phyloP scores from a whole-genome alignment of 2,888 invertebrate species.

The Ichneumoninae sp. region DNA sequence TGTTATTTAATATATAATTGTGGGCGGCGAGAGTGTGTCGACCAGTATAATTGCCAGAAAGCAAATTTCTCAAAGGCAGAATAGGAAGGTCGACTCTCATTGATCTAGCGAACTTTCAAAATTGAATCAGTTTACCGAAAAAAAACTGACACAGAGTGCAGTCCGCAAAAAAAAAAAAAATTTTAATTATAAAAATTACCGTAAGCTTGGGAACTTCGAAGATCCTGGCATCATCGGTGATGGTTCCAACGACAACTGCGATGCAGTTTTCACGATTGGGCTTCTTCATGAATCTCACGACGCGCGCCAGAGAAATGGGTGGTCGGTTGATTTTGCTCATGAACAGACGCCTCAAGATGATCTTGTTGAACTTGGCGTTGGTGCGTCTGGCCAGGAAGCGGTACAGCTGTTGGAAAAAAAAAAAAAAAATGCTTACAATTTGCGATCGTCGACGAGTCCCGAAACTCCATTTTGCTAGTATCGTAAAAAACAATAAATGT shows the following conservation, averaged over 20 bases:
- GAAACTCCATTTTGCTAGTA: not conserved
- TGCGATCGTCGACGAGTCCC: not conserved
- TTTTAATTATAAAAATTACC: slow-evolving; percentile 83
- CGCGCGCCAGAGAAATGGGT: slow-evolving; percentile 95
- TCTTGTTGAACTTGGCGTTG: slow-evolving; percentile 97
- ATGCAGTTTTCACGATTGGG: slow-evolving; percentile 94
- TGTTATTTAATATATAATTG: not conserved
- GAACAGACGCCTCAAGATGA: slow-evolving; percentile 96
- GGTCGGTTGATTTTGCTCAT: slow-evolving; percentile 99
- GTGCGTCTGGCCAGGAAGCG: slow-evolving; percentile 98
- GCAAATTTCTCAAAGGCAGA: slow-evolving; percentile 72
- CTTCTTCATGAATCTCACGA: slow-evolving; percentile 94
- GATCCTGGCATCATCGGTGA: slow-evolving; percentile 97
- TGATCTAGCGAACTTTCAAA: slow-evolving; percentile 81
- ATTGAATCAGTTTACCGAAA: slow-evolving; percentile 76
- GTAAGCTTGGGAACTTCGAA: slow-evolving; percentile 96
- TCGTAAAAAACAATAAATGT: slow-evolving; percentile 68
- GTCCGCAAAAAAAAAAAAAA: slow-evolving; percentile 71
- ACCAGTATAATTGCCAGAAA: slow-evolving; percentile 74
- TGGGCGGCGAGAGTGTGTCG: slow-evolving; percentile 70
- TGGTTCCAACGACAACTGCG: slow-evolving; percentile 97
- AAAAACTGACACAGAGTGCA: slow-evolving; percentile 80
- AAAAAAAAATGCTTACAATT: not conserved
- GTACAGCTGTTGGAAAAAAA: slow-evolving; percentile 90
- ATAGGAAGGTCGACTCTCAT: slow-evolving; percentile 77